A percentile compares a stretch with the other conserved stretches of the same genome.
Conservation (phyloP, 1,140 invertebrate species). For the Adelges cooleyi region DNA sequence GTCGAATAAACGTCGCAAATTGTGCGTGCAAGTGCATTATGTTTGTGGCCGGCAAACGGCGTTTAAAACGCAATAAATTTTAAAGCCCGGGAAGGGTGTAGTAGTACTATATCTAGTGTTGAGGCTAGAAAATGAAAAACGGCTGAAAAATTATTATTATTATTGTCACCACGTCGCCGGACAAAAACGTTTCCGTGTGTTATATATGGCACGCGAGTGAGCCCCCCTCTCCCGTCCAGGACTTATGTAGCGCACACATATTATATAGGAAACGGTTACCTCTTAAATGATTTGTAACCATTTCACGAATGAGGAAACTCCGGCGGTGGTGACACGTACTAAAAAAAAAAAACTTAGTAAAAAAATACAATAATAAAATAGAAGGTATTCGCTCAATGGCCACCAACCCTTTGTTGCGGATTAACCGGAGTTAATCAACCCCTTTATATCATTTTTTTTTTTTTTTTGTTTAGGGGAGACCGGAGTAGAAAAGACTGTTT, state of each 20-base stretch:
- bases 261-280: not conserved
- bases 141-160: slow-evolving; percentile 20
- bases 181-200: not conserved
- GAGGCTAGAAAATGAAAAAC: slow-evolving; percentile 18
- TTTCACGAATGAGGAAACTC: slow-evolving; percentile 26
- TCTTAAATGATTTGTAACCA: slow-evolving; percentile 28
- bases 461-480: not conserved
- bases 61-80: slow-evolving; percentile 26
- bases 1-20: no score
- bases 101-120: no score
- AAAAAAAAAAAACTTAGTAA: not conserved
- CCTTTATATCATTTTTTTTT: slow-evolving; percentile 23
- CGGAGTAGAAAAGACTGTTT: not conserved
- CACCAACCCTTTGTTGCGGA: slow-evolving; percentile 11
- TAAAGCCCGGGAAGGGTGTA: not conserved
- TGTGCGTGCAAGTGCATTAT: no score
- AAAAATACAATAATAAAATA: not conserved
- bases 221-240: not conserved
- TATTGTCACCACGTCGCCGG: not conserved
- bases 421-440: slow-evolving; percentile 29
- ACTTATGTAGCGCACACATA: not conserved
- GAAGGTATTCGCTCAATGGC: not conserved
- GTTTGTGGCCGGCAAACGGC: no score
- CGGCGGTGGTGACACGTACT: slow-evolving; percentile 11
- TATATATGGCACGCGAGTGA: not conserved